Conservation (phyloP, 2,797 vertebrate species). For the Silurus lanzhouensis region DNA sequence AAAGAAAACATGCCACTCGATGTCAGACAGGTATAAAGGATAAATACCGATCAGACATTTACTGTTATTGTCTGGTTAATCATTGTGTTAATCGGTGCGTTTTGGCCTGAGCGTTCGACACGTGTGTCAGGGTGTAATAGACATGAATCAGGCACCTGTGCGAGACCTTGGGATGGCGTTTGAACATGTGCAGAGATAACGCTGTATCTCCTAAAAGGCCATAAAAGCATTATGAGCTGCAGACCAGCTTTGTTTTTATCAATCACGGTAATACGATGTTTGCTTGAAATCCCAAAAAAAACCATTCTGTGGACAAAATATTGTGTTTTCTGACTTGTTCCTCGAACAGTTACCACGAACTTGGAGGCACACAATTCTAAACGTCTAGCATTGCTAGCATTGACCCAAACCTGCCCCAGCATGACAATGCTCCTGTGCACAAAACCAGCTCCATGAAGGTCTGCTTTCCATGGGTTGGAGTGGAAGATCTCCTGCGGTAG, state of each 20-base stretch:
- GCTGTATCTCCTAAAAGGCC: background rate
- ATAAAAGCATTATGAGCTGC: constrained; percentile 32
- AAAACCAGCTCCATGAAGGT: too few relatives aligned
- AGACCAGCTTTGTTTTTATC: background rate
- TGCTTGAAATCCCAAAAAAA: background rate
- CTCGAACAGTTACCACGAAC: too few relatives aligned
- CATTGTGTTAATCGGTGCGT: constrained; percentile 5
- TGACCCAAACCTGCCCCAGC: too few relatives aligned
- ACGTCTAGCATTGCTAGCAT: too few relatives aligned
- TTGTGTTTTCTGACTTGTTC: too few relatives aligned
- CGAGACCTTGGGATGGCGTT: constrained; percentile 20
- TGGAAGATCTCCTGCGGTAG: too few relatives aligned
- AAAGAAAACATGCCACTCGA: background rate
- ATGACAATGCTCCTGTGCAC: too few relatives aligned
- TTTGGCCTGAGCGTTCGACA: background rate
- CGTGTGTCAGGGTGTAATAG: background rate
- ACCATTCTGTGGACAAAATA: too few relatives aligned
- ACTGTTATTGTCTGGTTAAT: constrained; percentile 17
- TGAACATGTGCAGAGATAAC: background rate
- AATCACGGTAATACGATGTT: background rate
- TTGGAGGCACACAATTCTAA: too few relatives aligned
- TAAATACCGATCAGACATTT: background rate
- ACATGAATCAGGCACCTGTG: background rate
- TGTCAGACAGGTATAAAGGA: background rate
- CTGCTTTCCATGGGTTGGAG: too few relatives aligned